These are phyloP conservation scores for Carassius gibelio DNA, from an alignment of 2,113 vertebrate genomes.

Conservation along the genomic window DNA sequence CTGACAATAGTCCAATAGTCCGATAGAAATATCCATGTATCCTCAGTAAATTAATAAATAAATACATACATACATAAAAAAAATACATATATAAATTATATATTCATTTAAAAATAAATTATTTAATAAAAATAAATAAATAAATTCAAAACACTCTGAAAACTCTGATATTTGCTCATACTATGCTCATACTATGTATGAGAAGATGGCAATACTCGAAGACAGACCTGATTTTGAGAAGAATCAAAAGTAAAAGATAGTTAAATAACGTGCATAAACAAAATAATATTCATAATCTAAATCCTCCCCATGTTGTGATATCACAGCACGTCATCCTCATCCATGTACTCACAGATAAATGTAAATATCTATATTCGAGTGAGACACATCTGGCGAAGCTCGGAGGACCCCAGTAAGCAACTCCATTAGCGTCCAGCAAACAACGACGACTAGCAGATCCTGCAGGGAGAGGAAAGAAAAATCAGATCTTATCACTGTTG, in stretches of 20 bases:
- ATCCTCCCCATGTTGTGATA: not conserved
- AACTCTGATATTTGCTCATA: not conserved
- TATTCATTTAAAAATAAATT: no score
- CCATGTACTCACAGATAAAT: conserved; percentile 84
- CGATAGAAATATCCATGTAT: not conserved
- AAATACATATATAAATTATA: no score
- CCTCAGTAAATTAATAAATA: not conserved
- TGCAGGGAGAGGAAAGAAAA: conserved; percentile 59
- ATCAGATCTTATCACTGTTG: conserved; percentile 5
- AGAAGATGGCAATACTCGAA: not conserved
- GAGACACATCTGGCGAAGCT: conserved; percentile 98
- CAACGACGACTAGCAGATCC: conserved; percentile 98
- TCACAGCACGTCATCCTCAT: not conserved
- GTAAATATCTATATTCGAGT: conserved; percentile 94
- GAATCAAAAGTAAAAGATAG: not conserved
- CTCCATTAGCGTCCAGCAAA: conserved; percentile 93
- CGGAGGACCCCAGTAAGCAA: conserved; percentile 96
- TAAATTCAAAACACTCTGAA: not conserved
- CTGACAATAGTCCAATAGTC: no score
- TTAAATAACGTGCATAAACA: not conserved
- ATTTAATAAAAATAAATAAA: not conserved
- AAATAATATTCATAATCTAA: not conserved
- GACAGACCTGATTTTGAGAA: not conserved
- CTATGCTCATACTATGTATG: not conserved
- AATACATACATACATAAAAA: no score